phyloP scores from a whole-genome alignment of 1,140 invertebrate species.

The Anastrepha obliqua region DNA sequence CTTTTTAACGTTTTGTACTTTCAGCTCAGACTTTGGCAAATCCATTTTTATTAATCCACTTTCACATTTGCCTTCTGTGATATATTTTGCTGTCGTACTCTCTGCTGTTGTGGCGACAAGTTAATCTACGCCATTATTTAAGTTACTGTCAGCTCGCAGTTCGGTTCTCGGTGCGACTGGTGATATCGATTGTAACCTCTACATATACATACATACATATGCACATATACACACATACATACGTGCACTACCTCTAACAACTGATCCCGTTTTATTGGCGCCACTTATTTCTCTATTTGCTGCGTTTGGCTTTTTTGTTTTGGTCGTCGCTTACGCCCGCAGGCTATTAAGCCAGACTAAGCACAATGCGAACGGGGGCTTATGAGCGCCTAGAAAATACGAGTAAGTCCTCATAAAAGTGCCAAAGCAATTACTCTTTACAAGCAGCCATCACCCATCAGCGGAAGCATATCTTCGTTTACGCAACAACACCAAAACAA shows the following conservation, averaged over 20 bases:
- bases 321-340: neutral
- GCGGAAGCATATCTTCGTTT: neutral
- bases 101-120: neutral
- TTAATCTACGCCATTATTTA: conserved; percentile 15
- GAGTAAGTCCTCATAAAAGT: neutral
- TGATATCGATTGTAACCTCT: neutral
- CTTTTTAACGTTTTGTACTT: neutral
- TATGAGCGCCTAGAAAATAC: neutral
- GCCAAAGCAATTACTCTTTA: conserved; percentile 8
- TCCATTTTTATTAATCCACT: conserved; percentile 39
- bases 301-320: neutral
- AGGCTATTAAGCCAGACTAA: neutral
- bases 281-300: conserved; percentile 17
- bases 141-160: neutral
- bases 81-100: neutral
- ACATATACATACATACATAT: neutral
- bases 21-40: conserved; percentile 30
- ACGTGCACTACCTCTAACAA: neutral
- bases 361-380: neutral
- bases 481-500: neutral
- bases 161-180: neutral
- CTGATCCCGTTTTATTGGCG: conserved; percentile 34
- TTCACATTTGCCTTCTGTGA: neutral
- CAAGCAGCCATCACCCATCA: neutral
- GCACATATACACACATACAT: no score